These are phyloP conservation scores for Alitta virens DNA, from an alignment of 2,888 invertebrate species.

Conservation along the genomic window DNA sequence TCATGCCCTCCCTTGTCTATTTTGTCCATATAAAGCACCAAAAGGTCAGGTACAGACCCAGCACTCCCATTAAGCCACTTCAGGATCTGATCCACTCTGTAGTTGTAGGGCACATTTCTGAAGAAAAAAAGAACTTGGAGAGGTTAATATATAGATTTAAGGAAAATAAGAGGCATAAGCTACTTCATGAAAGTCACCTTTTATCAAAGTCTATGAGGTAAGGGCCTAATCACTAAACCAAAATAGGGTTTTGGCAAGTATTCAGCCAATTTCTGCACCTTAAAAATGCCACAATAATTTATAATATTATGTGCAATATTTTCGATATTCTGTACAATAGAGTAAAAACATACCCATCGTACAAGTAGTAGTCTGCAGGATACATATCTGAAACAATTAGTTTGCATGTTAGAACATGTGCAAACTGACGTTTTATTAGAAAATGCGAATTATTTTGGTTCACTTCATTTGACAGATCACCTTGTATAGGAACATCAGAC, in stretches of 20 bases:
- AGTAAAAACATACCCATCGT: conserved; percentile 19
- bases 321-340: too few species aligned
- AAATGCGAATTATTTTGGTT: neutral
- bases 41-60: conserved; percentile 36
- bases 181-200: too few species aligned
- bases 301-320: too few species aligned
- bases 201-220: too few species aligned
- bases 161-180: too few species aligned
- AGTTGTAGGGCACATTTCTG: conserved; percentile 28
- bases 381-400: conserved; percentile 13
- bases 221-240: too few species aligned
- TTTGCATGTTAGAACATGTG: neutral
- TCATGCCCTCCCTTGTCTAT: conserved; percentile 46
- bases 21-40: conserved; percentile 42
- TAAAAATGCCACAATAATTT: too few species aligned
- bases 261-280: too few species aligned
- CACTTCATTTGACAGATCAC: conserved; percentile 14
- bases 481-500: conserved; percentile 43
- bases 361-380: conserved; percentile 13
- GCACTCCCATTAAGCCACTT: conserved; percentile 38
- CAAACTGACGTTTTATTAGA: neutral
- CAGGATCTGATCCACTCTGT: conserved; percentile 36
- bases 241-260: too few species aligned
- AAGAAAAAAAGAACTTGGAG: too few species aligned
- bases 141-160: too few species aligned